Conservation (phyloP, 2,797 vertebrate species). For the Micropoecilia bifurca region DNA sequence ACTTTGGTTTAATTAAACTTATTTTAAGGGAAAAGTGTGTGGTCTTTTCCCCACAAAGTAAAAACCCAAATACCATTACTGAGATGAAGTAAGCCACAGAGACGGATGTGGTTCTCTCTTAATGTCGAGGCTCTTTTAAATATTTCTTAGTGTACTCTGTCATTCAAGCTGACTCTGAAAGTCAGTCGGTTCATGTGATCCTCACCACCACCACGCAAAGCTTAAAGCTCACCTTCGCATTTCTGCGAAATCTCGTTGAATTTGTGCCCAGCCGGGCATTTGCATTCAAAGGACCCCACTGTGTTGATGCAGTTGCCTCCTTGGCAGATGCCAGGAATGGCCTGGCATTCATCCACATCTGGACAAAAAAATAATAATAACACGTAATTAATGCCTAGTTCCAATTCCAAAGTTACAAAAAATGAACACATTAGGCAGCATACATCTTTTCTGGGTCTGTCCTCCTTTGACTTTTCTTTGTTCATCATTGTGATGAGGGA, state of each 20-base stretch:
- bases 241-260: slow-evolving; percentile 98
- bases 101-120: slow-evolving; percentile 55
- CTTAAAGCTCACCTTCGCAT: slow-evolving; percentile 91
- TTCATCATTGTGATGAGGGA: not conserved
- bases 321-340: slow-evolving; percentile 97
- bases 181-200: slow-evolving; percentile 31
- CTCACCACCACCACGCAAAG: slow-evolving; percentile 9
- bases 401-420: not conserved
- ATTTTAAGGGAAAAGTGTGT: slow-evolving; percentile 66
- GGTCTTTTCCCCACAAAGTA: slow-evolving; percentile 61
- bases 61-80: slow-evolving; percentile 53
- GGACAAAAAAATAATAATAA: slow-evolving; percentile 43
- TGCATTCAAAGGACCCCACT: slow-evolving; percentile 99
- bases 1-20: slow-evolving; percentile 60
- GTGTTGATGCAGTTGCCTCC: slow-evolving; percentile 99
- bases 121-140: slow-evolving; percentile 51
- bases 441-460: slow-evolving; percentile 31
- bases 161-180: slow-evolving; percentile 34
- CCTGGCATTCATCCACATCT: slow-evolving; percentile 99
- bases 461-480: slow-evolving; percentile 23
- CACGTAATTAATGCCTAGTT: slow-evolving; percentile 20
- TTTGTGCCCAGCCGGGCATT: slow-evolving; percentile 97
- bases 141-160: slow-evolving; percentile 42
- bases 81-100: slow-evolving; percentile 57
- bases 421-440: not conserved